phyloP scores from a whole-genome alignment of 2,797 vertebrate genomes.

The Cirrhinus molitorella region DNA sequence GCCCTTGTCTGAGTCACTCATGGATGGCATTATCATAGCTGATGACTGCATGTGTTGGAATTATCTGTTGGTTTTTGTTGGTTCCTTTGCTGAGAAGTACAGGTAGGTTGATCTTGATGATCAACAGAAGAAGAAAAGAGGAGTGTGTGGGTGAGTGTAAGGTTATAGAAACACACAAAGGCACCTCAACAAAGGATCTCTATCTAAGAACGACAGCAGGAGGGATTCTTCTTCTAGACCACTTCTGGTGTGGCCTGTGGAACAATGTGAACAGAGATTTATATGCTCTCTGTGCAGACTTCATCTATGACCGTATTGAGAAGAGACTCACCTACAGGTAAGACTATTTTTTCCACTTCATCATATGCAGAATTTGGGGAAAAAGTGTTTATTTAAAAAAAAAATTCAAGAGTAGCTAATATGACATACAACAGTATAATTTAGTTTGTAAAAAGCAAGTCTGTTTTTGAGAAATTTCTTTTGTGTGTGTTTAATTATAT shows the following conservation, averaged over 20 bases:
- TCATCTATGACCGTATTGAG: constrained; percentile 30
- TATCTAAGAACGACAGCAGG: background rate
- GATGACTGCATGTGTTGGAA: background rate
- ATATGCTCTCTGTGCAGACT: constrained; percentile 9
- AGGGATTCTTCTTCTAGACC: background rate
- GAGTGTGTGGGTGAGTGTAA: constrained; percentile 41
- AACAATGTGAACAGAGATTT: constrained; percentile 55
- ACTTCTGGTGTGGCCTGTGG: constrained; percentile 60
- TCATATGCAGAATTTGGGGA: background rate
- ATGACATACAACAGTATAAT: background rate
- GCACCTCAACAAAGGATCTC: constrained; percentile 28
- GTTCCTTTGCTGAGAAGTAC: background rate
- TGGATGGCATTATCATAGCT: constrained; percentile 31
- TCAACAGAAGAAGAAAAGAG: constrained; percentile 20
- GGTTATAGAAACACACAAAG: constrained; percentile 16
- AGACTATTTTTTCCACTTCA: background rate
- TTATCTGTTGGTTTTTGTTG: constrained; percentile 17
- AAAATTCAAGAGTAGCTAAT: background rate
- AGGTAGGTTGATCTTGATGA: constrained; percentile 31
- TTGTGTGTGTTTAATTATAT: constrained; percentile 8
- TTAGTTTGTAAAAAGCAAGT: background rate
- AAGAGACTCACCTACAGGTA: constrained; percentile 48
- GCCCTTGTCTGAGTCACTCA: constrained; percentile 44
- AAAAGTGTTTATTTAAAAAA: background rate
- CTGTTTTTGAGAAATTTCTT: background rate